A percentile compares a stretch with the other conserved stretches of the same genome.
These are phyloP conservation scores for Spea multiplicata DNA, from an alignment of 2,113 vertebrate genomes.

Conservation along the genomic window DNA sequence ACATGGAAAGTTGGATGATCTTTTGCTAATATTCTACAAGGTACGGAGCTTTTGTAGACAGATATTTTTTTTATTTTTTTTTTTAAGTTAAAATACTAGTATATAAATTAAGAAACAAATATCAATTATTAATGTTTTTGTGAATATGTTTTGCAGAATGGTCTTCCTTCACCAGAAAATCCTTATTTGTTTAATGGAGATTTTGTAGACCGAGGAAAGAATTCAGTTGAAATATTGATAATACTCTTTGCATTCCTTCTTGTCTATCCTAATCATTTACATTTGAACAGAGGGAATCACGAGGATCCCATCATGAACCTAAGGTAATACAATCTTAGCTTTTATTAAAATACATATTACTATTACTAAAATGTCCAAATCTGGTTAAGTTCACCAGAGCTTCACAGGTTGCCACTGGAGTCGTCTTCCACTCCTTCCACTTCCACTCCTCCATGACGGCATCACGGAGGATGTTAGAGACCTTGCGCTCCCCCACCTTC, in stretches of 20 bases:
- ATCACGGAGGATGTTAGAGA: no score
- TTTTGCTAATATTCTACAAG: constrained; percentile 96
- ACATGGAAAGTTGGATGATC: constrained; percentile 90
- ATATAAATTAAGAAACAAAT: background rate
- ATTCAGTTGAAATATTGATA: constrained; percentile 86
- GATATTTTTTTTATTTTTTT: no score
- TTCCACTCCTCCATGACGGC: no score
- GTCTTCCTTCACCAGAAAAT: constrained; percentile 85
- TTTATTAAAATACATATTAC: no score
- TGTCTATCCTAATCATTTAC: constrained; percentile 86
- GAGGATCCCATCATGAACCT: constrained; percentile 96
- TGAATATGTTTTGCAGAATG: constrained; percentile 74
- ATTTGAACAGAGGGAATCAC: constrained; percentile 94
- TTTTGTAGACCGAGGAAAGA: constrained; percentile 92
- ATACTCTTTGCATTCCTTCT: constrained; percentile 87
- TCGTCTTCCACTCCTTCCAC: no score
- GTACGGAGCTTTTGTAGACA: constrained; percentile 62
- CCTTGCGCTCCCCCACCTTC: no score
- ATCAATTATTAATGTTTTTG: background rate
- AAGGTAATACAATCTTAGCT: constrained; percentile 65
- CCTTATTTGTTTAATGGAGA: constrained; percentile 93
- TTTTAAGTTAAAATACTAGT: background rate
- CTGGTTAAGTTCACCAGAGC: no score
- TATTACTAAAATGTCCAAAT: no score
- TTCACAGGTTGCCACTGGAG: no score